phyloP scores from a whole-genome alignment of 2,888 invertebrate genomes.

The Cremastobaeus sp. region DNA sequence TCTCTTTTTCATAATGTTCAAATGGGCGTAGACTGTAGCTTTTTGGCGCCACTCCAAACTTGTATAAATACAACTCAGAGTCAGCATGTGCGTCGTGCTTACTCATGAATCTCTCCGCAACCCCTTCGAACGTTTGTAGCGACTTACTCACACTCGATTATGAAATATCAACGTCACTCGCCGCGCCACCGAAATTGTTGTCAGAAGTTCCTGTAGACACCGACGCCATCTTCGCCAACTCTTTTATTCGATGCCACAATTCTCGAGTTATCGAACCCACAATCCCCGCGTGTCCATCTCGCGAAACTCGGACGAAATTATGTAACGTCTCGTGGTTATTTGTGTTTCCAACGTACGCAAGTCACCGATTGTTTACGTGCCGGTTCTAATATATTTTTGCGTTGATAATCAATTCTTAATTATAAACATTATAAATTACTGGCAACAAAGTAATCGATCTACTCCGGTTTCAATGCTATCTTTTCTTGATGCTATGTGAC shows the following conservation, averaged over 20 bases:
- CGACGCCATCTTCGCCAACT: too few relatives aligned
- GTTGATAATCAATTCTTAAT: too few relatives aligned
- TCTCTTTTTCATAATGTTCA: conserved; percentile 25
- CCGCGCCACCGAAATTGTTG: conserved; percentile 3
- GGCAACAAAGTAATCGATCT: conserved; percentile 14
- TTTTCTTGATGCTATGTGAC: too few relatives aligned
- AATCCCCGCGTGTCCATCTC: too few relatives aligned
- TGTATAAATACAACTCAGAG: conserved; percentile 75
- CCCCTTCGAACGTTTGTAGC: conserved; percentile 53
- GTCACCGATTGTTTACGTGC: too few relatives aligned
- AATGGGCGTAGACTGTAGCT: conserved; percentile 73
- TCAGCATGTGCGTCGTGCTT: conserved; percentile 65
- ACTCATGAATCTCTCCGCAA: conserved; percentile 38
- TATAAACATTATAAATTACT: too few relatives aligned
- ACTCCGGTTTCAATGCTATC: conserved; percentile 18
- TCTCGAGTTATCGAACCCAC: too few relatives aligned
- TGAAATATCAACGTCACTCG: conserved; percentile 53
- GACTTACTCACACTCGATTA: conserved; percentile 55
- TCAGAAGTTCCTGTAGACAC: too few relatives aligned
- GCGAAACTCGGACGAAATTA: too few relatives aligned
- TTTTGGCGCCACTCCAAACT: conserved; percentile 77
- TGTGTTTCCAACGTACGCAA: too few relatives aligned
- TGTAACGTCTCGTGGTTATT: too few relatives aligned
- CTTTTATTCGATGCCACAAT: conserved; percentile 18
- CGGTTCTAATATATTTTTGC: too few relatives aligned